These are phyloP conservation scores for Eupithecia tripunctaria DNA, from an alignment of 2,888 invertebrate species.

Conservation along the genomic window DNA sequence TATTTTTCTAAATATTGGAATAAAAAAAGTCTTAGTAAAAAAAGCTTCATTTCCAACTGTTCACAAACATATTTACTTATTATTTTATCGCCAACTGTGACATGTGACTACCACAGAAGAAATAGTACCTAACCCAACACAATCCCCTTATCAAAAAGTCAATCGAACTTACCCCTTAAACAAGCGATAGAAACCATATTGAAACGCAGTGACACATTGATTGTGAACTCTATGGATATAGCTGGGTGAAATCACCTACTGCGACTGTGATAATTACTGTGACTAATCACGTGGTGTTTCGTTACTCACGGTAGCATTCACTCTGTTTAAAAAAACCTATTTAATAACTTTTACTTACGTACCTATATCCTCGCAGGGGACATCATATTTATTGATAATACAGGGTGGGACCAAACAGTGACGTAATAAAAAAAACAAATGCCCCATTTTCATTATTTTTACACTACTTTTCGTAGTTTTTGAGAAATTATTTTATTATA, in stretches of 20 bases:
- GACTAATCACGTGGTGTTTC: not conserved
- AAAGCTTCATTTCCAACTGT: not conserved
- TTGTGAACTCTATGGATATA: constrained; percentile 14
- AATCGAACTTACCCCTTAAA: constrained; percentile 29
- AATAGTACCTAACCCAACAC: constrained; percentile 34
- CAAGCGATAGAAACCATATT: constrained; percentile 10
- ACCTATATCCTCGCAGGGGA: no score
- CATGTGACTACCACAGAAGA: not conserved
- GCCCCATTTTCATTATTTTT: no score
- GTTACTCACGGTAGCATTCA: not conserved
- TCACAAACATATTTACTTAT: not conserved
- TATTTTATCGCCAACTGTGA: not conserved
- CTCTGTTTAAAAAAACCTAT: no score
- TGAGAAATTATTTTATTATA: no score
- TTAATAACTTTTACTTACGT: no score
- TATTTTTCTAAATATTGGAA: no score
- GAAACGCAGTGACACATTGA: constrained; percentile 25
- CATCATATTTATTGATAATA: no score
- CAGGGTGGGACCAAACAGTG: no score
- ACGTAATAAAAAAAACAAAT: no score
- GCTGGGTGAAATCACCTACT: not conserved
- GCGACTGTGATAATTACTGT: not conserved
- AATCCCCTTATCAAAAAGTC: constrained; percentile 32
- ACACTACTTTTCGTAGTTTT: no score
- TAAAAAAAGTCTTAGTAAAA: no score